Conservation (phyloP, 1,140 invertebrate genomes). For the Bacillus rossius region DNA sequence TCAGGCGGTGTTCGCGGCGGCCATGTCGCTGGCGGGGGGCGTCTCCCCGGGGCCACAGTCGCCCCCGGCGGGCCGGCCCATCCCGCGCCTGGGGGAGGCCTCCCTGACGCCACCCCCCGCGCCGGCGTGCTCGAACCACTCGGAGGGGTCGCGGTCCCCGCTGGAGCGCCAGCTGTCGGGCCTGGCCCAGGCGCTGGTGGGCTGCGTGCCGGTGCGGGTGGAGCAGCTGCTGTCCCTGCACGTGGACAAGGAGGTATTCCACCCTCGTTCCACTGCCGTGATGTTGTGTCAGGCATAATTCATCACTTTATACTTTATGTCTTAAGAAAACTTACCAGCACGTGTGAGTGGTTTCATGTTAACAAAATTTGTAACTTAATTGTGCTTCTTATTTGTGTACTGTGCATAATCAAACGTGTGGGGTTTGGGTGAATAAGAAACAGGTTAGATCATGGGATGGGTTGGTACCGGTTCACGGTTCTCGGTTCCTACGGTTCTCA, state of each 20-base stretch:
- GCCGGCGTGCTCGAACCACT: conserved; percentile 19
- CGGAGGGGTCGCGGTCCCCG: conserved; percentile 18
- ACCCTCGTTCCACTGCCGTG: no score
- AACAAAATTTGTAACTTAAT: no score
- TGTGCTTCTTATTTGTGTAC: no score
- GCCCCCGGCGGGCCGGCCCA: conserved; percentile 8
- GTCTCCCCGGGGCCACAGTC: conserved; percentile 32
- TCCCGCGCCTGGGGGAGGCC: conserved; percentile 33
- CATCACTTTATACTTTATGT: no score
- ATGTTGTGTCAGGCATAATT: no score
- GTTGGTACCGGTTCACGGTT: no score
- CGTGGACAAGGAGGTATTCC: conserved; percentile 41
- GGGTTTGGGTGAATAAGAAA: no score
- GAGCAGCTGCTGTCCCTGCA: conserved; percentile 46
- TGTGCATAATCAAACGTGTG: no score
- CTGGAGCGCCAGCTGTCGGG: conserved; percentile 33
- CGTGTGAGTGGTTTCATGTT: no score
- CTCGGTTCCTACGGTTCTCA: no score
- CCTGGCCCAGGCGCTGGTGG: conserved; percentile 42
- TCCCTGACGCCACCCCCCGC: conserved; percentile 12
- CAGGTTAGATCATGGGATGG: no score
- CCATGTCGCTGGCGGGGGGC: conserved; percentile 32
- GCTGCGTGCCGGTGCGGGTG: conserved; percentile 45
- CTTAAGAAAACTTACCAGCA: no score
- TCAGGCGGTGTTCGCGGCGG: conserved; percentile 29